A percentile compares a stretch with the other conserved stretches of the same genome.
Conservation (phyloP, 1,140 invertebrate genomes). For the Drusus annulatus region DNA sequence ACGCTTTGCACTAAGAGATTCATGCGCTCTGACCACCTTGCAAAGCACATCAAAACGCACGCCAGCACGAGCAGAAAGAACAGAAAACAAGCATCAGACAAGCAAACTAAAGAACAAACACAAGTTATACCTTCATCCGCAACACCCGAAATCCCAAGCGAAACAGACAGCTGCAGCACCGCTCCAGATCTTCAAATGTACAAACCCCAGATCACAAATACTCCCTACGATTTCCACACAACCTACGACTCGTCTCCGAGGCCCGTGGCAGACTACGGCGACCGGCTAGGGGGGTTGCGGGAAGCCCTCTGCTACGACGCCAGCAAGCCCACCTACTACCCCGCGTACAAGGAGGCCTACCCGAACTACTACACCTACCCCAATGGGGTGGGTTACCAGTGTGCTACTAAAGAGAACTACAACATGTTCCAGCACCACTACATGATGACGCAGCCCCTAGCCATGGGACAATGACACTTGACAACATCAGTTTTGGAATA, state of each 20-base stretch:
- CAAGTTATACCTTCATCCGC: background rate
- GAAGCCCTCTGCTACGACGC: conserved; percentile 47
- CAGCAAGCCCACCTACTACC: conserved; percentile 53
- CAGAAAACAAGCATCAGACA: conserved; percentile 65
- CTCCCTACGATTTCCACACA: conserved; percentile 62
- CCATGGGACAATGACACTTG: conserved; percentile 65
- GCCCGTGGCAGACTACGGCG: conserved; percentile 48
- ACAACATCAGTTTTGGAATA: background rate
- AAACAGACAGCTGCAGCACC: conserved; percentile 47
- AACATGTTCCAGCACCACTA: conserved; percentile 70
- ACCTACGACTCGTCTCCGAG: conserved; percentile 59
- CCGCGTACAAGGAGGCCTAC: conserved; percentile 44
- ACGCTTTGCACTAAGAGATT: conserved; percentile 84
- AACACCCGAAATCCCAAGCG: conserved; percentile 7
- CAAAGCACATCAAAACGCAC: conserved; percentile 89
- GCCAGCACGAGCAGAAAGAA: conserved; percentile 73
- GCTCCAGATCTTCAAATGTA: conserved; percentile 30
- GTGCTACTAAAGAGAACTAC: conserved; percentile 69
- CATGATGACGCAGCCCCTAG: conserved; percentile 65
- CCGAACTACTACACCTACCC: conserved; percentile 65
- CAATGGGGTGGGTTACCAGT: conserved; percentile 65
- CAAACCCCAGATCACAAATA: conserved; percentile 59
- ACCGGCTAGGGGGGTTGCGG: conserved; percentile 43
- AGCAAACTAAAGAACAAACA: conserved; percentile 56
- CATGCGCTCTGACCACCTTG: conserved; percentile 88